Evolutionary conservation across 23 tunicate genomes (phyloP).

Genomic region (Styela plicata): DNA sequence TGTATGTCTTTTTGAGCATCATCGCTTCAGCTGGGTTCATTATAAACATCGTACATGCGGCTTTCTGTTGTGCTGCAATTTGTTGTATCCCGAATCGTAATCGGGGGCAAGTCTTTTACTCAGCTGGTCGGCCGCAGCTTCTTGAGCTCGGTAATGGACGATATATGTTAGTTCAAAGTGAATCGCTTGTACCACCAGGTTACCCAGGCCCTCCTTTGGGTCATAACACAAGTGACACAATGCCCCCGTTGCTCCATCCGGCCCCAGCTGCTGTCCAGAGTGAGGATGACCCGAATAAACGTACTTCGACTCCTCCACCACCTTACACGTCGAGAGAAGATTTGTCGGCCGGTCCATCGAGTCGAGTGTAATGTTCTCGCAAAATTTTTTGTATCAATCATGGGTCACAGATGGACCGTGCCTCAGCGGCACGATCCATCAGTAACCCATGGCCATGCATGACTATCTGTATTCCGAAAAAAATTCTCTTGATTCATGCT

Average conservation of each 20-base stretch:
- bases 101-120: neutral
- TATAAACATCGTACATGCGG: constrained; percentile 20
- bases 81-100: neutral
- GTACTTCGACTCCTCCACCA: constrained; percentile 8
- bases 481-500: too few species aligned
- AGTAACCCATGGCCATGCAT: too few species aligned
- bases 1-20: constrained; percentile 24
- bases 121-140: neutral
- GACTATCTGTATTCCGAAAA: too few species aligned
- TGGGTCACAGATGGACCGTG: too few species aligned
- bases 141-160: neutral
- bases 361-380: too few species aligned
- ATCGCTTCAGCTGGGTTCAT: constrained; percentile 25
- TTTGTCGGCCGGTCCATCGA: constrained; percentile 10
- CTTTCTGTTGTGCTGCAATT: constrained; percentile 20
- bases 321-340: constrained; percentile 10
- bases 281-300: neutral
- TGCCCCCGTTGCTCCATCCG: neutral
- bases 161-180: constrained; percentile 1
- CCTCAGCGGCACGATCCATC: too few species aligned
- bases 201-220: constrained; percentile 17
- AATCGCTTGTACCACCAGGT: constrained; percentile 4
- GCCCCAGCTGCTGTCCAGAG: neutral
- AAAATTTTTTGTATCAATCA: too few species aligned
- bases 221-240: neutral